Evolutionary conservation across 1,140 invertebrate genomes (phyloP), one percentile per base, ranked within the genome.

Genomic region (Trachymyrmex cornetzi): DNA sequence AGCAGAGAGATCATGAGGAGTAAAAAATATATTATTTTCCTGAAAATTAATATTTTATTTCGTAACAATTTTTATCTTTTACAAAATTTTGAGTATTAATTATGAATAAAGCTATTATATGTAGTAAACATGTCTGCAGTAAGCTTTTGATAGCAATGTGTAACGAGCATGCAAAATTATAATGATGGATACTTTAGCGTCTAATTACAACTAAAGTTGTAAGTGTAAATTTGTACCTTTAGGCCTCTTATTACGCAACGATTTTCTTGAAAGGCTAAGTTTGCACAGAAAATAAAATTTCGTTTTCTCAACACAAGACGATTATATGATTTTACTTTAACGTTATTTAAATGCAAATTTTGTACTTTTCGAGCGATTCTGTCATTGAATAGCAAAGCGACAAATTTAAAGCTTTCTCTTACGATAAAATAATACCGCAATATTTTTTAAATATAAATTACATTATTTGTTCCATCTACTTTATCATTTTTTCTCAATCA

Each of bases 101-200:
- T 34, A 12, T 27, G 34, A 80, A 22, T 27, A 19, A n/a, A 1
- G 22, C 38, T 14, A 71, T 71, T 44, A 7, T 5, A 34, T 34
- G 3, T 34, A 34, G 30, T 34, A 44, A 44, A 44, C 11, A 3
- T 61, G 1, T 61, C 12, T 59, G 1, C 44, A 44, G 22, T 5
- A 16, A 80, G 69, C 34, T 81, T 57, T 44, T 57, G 16, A 12
- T 16, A 53, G 12, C 19, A 16, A 66, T 24, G 22, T 22, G 4
- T 81, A 80, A 67, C 30, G n/a, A 67, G 48, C 16, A 11, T 11
- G 16, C 38, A 12, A 81, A 59, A 34, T 81, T 71, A 69, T 71
- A 80, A 80, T 38, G 22, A 38, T 30, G 48, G n/a, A 55, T 24
- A 24, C 19, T 81, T 55, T 9, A 66, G 5, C 64, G 9, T 71